Percentiles rank a stretch among this genome's conserved stretches.
Conservation (phyloP, 2,888 invertebrate species). For the Fabriciana adippe region DNA sequence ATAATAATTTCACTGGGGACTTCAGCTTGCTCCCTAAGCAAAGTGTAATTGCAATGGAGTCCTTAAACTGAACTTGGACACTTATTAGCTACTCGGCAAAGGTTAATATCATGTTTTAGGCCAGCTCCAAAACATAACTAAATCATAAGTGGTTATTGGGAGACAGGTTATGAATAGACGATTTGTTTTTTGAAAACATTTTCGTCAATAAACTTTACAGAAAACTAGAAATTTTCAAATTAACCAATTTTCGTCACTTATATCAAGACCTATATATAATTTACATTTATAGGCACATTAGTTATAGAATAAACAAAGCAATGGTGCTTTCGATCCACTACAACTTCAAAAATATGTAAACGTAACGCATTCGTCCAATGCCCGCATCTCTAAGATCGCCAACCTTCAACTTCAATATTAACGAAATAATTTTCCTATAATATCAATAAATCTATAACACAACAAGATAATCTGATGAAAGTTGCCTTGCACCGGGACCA, state of each 20-base stretch:
- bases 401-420: slow-evolving; percentile 67
- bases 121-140: slow-evolving; percentile 55
- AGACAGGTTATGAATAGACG: slow-evolving; percentile 48
- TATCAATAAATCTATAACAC: slow-evolving; percentile 44
- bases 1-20: slow-evolving; percentile 71
- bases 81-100: slow-evolving; percentile 62
- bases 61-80: slow-evolving; percentile 57
- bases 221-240: slow-evolving; percentile 56
- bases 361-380: slow-evolving; percentile 71
- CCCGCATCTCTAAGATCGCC: slow-evolving; percentile 73
- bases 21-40: slow-evolving; percentile 52
- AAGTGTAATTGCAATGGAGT: slow-evolving; percentile 58
- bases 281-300: slow-evolving; percentile 82
- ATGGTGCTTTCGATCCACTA: slow-evolving; percentile 78
- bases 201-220: slow-evolving; percentile 44
- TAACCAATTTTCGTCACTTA: slow-evolving; percentile 72
- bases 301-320: slow-evolving; percentile 78
- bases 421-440: slow-evolving; percentile 56
- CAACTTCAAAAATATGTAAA: slow-evolving; percentile 68
- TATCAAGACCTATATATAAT: slow-evolving; percentile 74
- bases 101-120: slow-evolving; percentile 67
- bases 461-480: slow-evolving; percentile 61
- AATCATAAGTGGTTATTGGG: slow-evolving; percentile 53
- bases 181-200: slow-evolving; percentile 53
- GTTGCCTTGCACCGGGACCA: slow-evolving; percentile 66